Evolutionary conservation across 1,140 invertebrate species (phyloP), one percentile per base, ranked within the genome.

Genomic region (Chironomus tepperi): DNA sequence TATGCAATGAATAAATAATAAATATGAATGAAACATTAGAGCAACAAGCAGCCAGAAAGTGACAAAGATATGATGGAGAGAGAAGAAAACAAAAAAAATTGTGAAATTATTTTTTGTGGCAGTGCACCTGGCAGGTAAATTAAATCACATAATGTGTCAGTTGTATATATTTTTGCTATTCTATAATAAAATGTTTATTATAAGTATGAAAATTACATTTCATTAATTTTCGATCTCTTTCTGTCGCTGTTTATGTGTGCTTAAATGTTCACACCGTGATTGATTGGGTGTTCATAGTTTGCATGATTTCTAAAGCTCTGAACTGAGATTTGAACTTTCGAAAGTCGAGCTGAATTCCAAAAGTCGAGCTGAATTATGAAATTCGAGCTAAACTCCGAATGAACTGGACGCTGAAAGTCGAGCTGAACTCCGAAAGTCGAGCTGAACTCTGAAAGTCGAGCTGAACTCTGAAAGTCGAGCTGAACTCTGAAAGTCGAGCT

Each of bases 141-240:
- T 70, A 70, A 70, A 70, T 70, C 65, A 70, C 65, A 70, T 70
- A 70, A 21, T 70, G 65, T 70, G 65, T 70, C 65, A 70, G 65
- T 10, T 70, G 65, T 19, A 16, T 18, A 70, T 70, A 15, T 57
- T 15, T 57, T 10, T 47, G 24, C 24, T 34, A 34, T 34, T 34
- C 24, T 34, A 47, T n/a, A 57, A 57, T 57, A 57, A 9, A 47
- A 15, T 57, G 7, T 12, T 15, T 12, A 15, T 10, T 12, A 34
- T 34, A 57, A 57, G 9, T 18, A 70, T 18, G 19, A 21, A 18
- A 70, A 70, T 70, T 70, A 70, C 16, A 19, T 70, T 70, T 70
- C 65, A 70, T 70, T 70, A 70, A 70, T 18, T 57, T 57, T n/a
- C n/a, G n/a, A n/a, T n/a, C n/a, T n/a, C n/a, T n/a, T 18, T 21